Base-by-base conservation (phyloP, 2,113 vertebrate species). In the Xyliphius kryptos region DNA sequence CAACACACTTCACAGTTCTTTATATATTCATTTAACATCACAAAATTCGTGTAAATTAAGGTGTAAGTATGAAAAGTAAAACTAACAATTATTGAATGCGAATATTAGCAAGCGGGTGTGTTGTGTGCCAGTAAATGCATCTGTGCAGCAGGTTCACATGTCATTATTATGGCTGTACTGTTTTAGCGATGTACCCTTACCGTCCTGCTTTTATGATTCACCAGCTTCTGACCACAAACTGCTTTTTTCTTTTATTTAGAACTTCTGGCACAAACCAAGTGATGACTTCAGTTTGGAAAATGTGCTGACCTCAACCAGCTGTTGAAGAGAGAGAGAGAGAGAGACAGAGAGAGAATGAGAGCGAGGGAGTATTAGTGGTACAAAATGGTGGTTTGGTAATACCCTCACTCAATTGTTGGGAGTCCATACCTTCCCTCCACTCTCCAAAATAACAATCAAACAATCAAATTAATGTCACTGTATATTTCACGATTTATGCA, bases 171-270 rank as follows among this genome's bases (percentile, higher is more conserved):
- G 7, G 20, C n/a, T 58, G 19, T 15, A 44, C 56, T 58, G 56
- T 58, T 58, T 58, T 44, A 58, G 56, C 19, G 13, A 26, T 58
- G 56, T 58, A 58, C 40, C 56, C 38, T 58, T 44, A 58, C 56
- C n/a, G 56, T 20, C 56, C 40, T 44, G 40, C 6, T 44, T 58
- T 58, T 44, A 58, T 58, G 56, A 58, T 58, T 58, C 56, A 58
- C 56, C 20, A 26, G 20, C 40, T 22, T 13, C 20, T 44, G 14
- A 44, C 56, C 56, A 26, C 20, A 44, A 58, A 58, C 19, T 58
- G 38, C 56, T 58, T 58, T 58, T 43, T 58, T 58, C 40, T 58
- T 41, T 58, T 58, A 58, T 58, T 58, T 58, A 44, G 43, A 58
- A 58, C 56, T 26, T 58, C 56, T 57, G 14, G 43, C 19, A 44